phyloP scores from a whole-genome alignment of 2,888 invertebrate species.

The Lasioglossum pauxillum region DNA sequence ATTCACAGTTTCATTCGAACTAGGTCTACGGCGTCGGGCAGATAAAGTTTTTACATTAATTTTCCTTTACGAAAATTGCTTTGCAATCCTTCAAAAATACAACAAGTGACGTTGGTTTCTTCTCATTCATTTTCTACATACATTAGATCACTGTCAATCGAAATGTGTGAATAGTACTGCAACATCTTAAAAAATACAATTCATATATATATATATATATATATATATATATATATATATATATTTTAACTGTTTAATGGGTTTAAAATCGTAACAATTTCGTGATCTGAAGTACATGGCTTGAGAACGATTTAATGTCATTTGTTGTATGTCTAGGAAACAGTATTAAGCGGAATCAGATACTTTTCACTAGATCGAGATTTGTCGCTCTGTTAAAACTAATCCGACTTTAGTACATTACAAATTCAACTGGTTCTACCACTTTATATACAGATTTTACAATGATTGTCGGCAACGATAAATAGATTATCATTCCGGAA shows the following conservation, averaged over 20 bases:
- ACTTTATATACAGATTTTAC: conserved; percentile 46
- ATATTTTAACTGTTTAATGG: background rate
- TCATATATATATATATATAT: background rate
- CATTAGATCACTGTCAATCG: background rate
- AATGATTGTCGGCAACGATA: conserved; percentile 26
- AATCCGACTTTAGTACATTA: conserved; percentile 26
- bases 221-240: background rate
- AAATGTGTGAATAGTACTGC: background rate
- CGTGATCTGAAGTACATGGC: background rate
- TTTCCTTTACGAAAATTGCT: conserved; percentile 33
- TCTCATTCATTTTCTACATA: background rate
- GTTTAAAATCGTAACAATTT: background rate
- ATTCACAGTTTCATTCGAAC: conserved; percentile 16
- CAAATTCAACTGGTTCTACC: conserved; percentile 23
- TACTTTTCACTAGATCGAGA: conserved; percentile 35
- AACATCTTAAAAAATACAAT: background rate
- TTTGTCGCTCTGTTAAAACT: conserved; percentile 21
- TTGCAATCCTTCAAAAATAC: conserved; percentile 16
- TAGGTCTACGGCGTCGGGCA: conserved; percentile 39
- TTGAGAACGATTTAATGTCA: conserved; percentile 9
- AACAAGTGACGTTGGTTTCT: conserved; percentile 3
- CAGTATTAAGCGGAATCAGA: conserved; percentile 54
- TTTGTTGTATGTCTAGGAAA: conserved; percentile 36
- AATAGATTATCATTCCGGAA: background rate
- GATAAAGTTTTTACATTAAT: conserved; percentile 43